Evolutionary conservation across 2,797 vertebrate species (phyloP).

Genomic region (Acanthornis magna): DNA sequence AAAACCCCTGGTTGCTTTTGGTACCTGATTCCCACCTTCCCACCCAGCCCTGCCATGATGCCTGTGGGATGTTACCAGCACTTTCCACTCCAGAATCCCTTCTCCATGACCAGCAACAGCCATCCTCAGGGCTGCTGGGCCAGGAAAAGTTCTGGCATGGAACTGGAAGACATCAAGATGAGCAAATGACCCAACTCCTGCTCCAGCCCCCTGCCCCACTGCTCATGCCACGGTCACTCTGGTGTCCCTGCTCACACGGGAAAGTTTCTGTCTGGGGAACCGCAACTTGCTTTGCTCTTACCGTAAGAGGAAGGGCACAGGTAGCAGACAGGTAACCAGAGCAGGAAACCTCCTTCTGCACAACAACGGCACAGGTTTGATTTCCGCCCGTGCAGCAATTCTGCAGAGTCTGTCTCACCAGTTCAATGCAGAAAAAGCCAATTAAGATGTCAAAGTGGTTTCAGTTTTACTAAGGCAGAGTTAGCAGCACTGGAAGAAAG

Average conservation of each 20-base stretch:
- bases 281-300: neutral
- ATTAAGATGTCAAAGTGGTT: neutral
- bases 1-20: fast-evolving
- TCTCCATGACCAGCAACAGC: neutral
- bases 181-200: neutral
- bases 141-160: neutral
- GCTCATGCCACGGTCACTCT: fast-evolving
- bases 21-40: neutral
- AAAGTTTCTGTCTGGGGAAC: neutral
- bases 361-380: neutral
- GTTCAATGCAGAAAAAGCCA: neutral
- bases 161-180: neutral
- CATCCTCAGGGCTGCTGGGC: fast-evolving
- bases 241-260: neutral
- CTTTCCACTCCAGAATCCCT: neutral
- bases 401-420: neutral
- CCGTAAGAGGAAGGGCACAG: fast-evolving
- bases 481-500: neutral
- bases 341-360: neutral
- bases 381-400: neutral
- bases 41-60: neutral
- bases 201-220: neutral
- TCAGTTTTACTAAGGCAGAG: neutral
- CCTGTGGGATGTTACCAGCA: neutral
- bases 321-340: neutral